Base-by-base conservation (phyloP, 2,797 vertebrate genomes). In the Remorina albescens region DNA sequence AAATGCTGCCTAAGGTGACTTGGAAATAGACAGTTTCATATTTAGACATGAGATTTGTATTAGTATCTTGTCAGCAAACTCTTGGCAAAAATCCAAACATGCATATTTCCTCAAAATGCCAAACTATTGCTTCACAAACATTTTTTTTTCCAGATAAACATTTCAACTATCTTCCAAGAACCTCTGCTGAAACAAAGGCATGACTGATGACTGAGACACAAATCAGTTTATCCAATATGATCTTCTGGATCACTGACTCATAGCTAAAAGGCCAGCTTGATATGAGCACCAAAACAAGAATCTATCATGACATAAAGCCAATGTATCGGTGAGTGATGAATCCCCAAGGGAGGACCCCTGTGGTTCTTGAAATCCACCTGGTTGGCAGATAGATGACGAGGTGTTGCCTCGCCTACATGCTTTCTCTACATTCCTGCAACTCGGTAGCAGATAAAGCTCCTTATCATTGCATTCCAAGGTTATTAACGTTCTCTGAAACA, bases 171-270 rank as follows among this genome's bases (percentile, higher is more conserved):
- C 30, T 19, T 36, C n/a, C 11, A 56, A 51, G 54, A 64, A 56
- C 26, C 46, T 50, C 44, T 66, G 41, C 44, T 50, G 50, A 65
- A 68, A 72, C 65, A 67, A 75, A 80, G 23, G 55, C 44, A 36
- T 18, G 32, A 37, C 6, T 62, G 46, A 68, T 67, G 74, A 87
- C 84, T 82, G 77, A 86, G 88, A 85, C 73, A 71, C 59, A 73
- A 86, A 88, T 87, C 77, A 66, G 64, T 86, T 86, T 42, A 79
- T 85, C 60, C 64, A 34, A 80, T 66, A 71, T 71, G 18, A 41
- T 84, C 81, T 76, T 90, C 79, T 76, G 84, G 88, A 80, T 87
- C 87, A 86, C 49, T 87, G 88, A 82, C 71, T 89, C 85, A 75
- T 62, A 53, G 81, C 84, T 83, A 76, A 89, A 89, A 88, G 72